A percentile compares a stretch with the other conserved stretches of the same genome.
Evolutionary conservation across 2,888 invertebrate species (phyloP).

Genomic region (Sycophila texana): DNA sequence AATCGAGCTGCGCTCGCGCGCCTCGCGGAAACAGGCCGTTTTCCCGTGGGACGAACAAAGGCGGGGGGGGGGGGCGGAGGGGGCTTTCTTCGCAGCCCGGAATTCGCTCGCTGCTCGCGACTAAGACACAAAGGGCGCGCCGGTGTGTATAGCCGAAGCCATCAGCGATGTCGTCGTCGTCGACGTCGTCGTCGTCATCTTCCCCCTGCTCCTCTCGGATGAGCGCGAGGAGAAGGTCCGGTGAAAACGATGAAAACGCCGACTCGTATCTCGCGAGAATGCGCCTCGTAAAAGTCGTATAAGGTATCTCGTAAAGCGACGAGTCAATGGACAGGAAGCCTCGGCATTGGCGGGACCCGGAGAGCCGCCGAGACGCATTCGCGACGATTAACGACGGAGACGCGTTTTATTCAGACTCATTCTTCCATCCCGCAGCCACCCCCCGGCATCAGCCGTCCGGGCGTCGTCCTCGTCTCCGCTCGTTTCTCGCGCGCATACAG

Average conservation of each 20-base stretch:
- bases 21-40: constrained; percentile 32
- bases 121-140: constrained; percentile 12
- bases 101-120: constrained; percentile 20
- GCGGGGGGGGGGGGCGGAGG: too few species aligned
- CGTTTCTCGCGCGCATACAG: background rate
- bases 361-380: constrained; percentile 40
- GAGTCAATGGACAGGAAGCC: constrained; percentile 59
- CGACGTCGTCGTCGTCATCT: background rate
- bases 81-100: constrained; percentile 3
- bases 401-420: constrained; percentile 56
- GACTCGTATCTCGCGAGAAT: constrained; percentile 56
- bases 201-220: background rate
- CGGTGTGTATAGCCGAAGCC: constrained; percentile 7
- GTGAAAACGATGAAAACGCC: constrained; percentile 58
- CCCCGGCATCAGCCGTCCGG: constrained; percentile 19
- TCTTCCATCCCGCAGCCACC: constrained; percentile 23
- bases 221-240: constrained; percentile 15
- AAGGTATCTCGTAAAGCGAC: constrained; percentile 58
- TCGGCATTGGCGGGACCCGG: constrained; percentile 33
- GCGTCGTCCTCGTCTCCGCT: constrained; percentile 25
- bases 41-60: constrained; percentile 25
- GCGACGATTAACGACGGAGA: constrained; percentile 59
- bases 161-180: constrained; percentile 20
- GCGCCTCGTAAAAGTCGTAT: constrained; percentile 60
- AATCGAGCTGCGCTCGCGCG: constrained; percentile 10